Conservation (phyloP, 2,113 vertebrate genomes). For the Progne subis region DNA sequence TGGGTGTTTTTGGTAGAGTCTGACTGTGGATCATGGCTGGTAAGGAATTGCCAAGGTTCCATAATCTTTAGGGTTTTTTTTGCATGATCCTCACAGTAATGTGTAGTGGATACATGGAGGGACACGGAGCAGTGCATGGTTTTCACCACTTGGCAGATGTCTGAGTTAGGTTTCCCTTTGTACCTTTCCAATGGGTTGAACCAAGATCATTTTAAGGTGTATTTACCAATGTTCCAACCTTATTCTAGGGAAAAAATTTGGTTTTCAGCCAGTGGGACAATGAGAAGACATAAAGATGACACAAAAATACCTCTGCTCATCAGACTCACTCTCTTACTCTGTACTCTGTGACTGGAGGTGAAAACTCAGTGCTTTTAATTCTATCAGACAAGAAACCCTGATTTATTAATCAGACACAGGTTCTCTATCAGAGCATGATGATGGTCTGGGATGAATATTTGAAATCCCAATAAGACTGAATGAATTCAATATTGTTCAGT, state of each 20-base stretch:
- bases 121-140: rapidly evolving
- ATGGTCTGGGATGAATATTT: not conserved
- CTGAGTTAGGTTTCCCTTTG: not conserved
- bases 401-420: not conserved
- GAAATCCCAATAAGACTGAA: not conserved
- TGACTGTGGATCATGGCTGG: not conserved
- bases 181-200: not conserved
- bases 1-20: not conserved
- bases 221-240: not conserved
- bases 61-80: not conserved
- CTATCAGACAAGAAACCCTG: not conserved
- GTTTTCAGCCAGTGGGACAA: not conserved
- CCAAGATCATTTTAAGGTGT: not conserved
- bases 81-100: not conserved
- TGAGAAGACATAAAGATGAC: not conserved
- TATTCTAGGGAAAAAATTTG: no score
- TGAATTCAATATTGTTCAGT: not conserved
- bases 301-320: not conserved
- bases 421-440: not conserved
- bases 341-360: not conserved
- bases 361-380: not conserved
- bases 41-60: not conserved
- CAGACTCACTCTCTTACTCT: not conserved
- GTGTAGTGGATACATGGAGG: rapidly evolving
- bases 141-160: not conserved